These are phyloP conservation scores for Phenganax subtilis DNA, from an alignment of 92 coral and sea anemone species.

Conservation along the genomic window DNA sequence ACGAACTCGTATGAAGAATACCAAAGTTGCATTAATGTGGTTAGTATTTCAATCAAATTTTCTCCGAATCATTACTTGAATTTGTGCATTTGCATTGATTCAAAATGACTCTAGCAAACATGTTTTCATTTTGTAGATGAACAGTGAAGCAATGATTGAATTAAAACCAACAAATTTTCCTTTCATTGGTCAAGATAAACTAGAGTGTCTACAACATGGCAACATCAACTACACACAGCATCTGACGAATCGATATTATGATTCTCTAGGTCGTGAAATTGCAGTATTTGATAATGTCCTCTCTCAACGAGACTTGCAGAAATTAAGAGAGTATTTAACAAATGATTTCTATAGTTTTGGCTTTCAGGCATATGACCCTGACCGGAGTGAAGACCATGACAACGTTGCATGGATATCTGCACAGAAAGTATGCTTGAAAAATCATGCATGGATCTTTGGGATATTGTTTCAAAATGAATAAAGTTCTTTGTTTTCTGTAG, in stretches of 20 bases:
- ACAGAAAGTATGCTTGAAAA: constrained; percentile 51
- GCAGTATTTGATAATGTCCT: constrained; percentile 81
- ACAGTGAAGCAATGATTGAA: background rate
- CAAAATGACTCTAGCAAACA: background rate
- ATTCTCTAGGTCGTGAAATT: constrained; percentile 68
- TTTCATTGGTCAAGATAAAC: constrained; percentile 15
- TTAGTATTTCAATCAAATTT: background rate
- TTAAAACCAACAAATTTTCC: constrained; percentile 14
- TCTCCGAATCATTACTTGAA: too few relatives aligned
- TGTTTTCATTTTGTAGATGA: constrained; percentile 15
- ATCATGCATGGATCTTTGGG: background rate
- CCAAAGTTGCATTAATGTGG: constrained; percentile 56
- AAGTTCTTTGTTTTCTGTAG: constrained; percentile 35
- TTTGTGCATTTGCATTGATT: too few relatives aligned
- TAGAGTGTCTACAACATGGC: constrained; percentile 41
- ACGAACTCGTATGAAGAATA: constrained; percentile 66
- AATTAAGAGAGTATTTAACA: constrained; percentile 59
- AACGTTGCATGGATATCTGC: constrained; percentile 87
- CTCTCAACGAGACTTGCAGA: constrained; percentile 61
- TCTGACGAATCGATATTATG: constrained; percentile 60
- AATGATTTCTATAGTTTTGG: constrained; percentile 67
- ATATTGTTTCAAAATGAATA: background rate
- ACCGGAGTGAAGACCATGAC: constrained; percentile 71
- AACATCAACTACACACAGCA: constrained; percentile 48
- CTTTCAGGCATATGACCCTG: constrained; percentile 58